Evolutionary conservation across 2,797 vertebrate genomes (phyloP).

Genomic region (Sylvilagus floridanus): DNA sequence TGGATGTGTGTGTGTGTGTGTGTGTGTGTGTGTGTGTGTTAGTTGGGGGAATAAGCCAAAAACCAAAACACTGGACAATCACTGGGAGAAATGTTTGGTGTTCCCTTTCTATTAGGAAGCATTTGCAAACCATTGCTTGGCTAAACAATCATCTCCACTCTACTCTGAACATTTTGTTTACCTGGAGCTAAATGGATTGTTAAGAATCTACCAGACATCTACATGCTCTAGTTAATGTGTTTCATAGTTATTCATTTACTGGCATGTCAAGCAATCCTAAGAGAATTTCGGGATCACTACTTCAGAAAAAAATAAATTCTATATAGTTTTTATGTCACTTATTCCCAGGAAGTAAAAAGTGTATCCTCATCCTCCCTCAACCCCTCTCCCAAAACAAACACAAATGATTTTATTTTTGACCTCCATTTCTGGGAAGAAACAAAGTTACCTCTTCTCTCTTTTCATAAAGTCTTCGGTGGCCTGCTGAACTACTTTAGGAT

Average conservation of each 20-base stretch:
- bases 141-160: background rate
- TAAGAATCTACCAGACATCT: slow-evolving; percentile 28
- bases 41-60: background rate
- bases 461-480: background rate
- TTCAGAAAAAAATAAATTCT: slow-evolving; percentile 34
- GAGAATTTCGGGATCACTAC: slow-evolving; percentile 27
- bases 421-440: background rate
- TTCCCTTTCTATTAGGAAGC: slow-evolving; percentile 50
- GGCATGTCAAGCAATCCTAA: slow-evolving; percentile 47
- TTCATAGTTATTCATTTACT: slow-evolving; percentile 61
- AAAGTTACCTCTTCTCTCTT: background rate
- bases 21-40: background rate
- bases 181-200: slow-evolving; percentile 58
- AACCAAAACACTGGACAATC: slow-evolving; percentile 26
- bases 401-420: background rate
- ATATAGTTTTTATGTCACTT: slow-evolving; percentile 35
- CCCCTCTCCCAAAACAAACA: background rate
- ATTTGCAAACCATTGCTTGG: slow-evolving; percentile 42
- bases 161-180: slow-evolving; percentile 67
- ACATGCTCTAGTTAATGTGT: slow-evolving; percentile 60
- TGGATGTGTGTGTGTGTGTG: background rate
- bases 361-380: background rate
- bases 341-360: background rate
- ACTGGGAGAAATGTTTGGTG: background rate
- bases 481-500: background rate